Evolutionary conservation across 1,140 invertebrate genomes (phyloP).

Genomic region (Scaptomyza montana): DNA sequence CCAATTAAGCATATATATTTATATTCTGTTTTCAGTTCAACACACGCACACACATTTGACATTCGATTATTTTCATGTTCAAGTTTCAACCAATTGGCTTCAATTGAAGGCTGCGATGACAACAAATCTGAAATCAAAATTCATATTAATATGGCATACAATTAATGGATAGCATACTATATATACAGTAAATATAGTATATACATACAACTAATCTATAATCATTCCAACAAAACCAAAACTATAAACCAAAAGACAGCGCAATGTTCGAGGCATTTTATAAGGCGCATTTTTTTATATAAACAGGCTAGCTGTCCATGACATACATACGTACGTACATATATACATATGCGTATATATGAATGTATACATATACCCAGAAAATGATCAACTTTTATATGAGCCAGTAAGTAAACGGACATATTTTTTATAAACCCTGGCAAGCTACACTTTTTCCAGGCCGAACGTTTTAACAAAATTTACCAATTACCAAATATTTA

Average conservation of each 20-base stretch:
- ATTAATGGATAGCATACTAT: conserved; percentile 50
- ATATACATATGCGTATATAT: conserved; percentile 41
- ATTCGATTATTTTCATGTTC: conserved; percentile 29
- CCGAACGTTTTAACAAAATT: conserved; percentile 74
- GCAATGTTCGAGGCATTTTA: conserved; percentile 71
- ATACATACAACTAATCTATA: conserved; percentile 55
- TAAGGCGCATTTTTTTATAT: conserved; percentile 77
- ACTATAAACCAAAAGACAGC: conserved; percentile 47
- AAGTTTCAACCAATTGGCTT: conserved; percentile 75
- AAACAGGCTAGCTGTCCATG: conserved; percentile 72
- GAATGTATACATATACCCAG: conserved; percentile 56
- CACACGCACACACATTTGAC: background rate
- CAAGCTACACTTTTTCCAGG: conserved; percentile 73
- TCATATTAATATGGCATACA: conserved; percentile 72
- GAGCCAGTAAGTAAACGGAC: conserved; percentile 76
- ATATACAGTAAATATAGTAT: conserved; percentile 18
- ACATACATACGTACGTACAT: conserved; percentile 50
- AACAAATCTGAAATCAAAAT: conserved; percentile 78
- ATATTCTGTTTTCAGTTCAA: conserved; percentile 21
- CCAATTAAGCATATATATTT: background rate
- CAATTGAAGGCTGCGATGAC: conserved; percentile 78
- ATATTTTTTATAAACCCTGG: conserved; percentile 79
- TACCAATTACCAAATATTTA: conserved; percentile 51
- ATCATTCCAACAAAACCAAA: conserved; percentile 51
- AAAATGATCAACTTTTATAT: conserved; percentile 75